Evolutionary conservation across 2,888 invertebrate species (phyloP).

Genomic region (Pegoplata infirma): DNA sequence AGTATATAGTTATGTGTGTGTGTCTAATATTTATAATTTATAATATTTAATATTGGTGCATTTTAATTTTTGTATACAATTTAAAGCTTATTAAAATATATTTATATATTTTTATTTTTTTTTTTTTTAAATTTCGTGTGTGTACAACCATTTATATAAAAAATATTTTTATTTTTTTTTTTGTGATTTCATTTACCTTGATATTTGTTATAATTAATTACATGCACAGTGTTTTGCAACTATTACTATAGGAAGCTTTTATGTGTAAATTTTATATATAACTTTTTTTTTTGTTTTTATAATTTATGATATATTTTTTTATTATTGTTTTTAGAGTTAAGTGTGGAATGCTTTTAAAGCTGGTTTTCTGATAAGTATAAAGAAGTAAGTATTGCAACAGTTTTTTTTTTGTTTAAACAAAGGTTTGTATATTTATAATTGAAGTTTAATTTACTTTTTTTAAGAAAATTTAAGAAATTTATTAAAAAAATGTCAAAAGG

Average conservation of each 20-base stretch:
- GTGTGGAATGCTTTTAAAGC: conserved; percentile 49
- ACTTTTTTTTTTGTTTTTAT: not conserved
- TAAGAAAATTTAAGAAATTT: too few relatives aligned
- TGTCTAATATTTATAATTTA: not conserved
- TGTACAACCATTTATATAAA: conserved; percentile 54
- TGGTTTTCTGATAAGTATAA: conserved; percentile 41
- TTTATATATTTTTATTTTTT: not conserved
- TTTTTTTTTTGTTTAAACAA: not conserved
- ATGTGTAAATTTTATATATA: conserved; percentile 7
- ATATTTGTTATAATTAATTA: conserved; percentile 18
- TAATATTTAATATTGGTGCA: conserved; percentile 30
- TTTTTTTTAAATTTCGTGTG: conserved; percentile 26
- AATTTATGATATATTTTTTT: not conserved
- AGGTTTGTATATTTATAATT: too few relatives aligned
- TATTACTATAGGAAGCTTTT: conserved; percentile 53
- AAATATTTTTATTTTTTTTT: conserved; percentile 36
- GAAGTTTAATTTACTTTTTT: too few relatives aligned
- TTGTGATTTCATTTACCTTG: conserved; percentile 41
- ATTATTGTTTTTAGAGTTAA: conserved; percentile 16
- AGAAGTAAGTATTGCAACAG: conserved; percentile 10
- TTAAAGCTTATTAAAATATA: conserved; percentile 46
- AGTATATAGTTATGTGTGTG: not conserved
- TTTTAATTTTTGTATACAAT: conserved; percentile 16
- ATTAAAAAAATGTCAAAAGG: too few relatives aligned
- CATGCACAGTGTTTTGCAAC: not conserved